A percentile compares a stretch with the other conserved stretches of the same genome.
Conservation (phyloP, 1,140 invertebrate genomes). For the Mactra quadrangularis region DNA sequence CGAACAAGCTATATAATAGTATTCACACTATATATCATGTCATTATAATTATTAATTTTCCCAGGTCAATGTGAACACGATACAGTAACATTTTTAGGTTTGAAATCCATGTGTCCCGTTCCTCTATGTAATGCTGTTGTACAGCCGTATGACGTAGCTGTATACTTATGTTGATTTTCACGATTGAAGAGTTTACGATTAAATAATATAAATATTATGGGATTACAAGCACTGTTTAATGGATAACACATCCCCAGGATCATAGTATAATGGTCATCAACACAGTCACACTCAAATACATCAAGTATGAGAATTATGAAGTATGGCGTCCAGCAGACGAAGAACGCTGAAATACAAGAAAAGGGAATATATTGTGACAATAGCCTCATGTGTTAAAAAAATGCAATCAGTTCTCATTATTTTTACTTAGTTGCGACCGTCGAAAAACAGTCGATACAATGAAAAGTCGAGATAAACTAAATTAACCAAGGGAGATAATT, state of each 20-base stretch:
- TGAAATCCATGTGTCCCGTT: too few relatives aligned
- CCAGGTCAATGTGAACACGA: too few relatives aligned
- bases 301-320: not conserved
- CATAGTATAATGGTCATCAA: not conserved
- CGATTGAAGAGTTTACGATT: slow-evolving; percentile 6
- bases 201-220: slow-evolving; percentile 19
- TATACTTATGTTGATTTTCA: not conserved
- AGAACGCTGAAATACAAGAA: slow-evolving; percentile 31
- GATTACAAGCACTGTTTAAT: slow-evolving; percentile 36
- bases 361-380: not conserved
- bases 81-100: too few relatives aligned
- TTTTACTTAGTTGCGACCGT: too few relatives aligned
- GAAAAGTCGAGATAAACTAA: too few relatives aligned
- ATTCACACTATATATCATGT: too few relatives aligned
- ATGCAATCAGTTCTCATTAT: not conserved
- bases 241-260: slow-evolving; percentile 3
- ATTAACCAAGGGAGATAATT: too few relatives aligned
- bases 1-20: too few relatives aligned
- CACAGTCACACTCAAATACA: not conserved
- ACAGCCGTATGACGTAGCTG: not conserved
- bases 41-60: too few relatives aligned
- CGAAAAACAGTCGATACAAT: too few relatives aligned
- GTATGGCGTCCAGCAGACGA: slow-evolving; percentile 44
- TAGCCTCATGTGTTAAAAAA: not conserved
- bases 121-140: too few relatives aligned